These are phyloP conservation scores for Sinohyriopsis cumingii DNA, from an alignment of 2,888 invertebrate genomes.

Conservation along the genomic window DNA sequence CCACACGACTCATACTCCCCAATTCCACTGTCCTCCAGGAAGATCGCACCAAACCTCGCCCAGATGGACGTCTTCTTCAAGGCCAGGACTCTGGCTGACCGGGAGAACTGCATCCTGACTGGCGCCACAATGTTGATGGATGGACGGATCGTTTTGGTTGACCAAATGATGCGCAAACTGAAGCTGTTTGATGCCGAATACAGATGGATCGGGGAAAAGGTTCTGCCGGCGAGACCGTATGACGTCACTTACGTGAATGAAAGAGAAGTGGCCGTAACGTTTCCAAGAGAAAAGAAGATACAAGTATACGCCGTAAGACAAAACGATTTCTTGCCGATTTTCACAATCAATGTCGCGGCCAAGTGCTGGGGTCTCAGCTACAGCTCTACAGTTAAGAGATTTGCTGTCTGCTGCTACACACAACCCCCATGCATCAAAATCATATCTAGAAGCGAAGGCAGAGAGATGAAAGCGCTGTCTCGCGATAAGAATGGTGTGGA, in stretches of 20 bases:
- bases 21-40: conserved; percentile 15
- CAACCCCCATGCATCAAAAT: conserved; percentile 45
- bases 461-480: conserved; percentile 35
- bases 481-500: conserved; percentile 40
- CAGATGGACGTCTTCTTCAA: conserved; percentile 42
- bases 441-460: conserved; percentile 40
- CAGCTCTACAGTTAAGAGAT: conserved; percentile 29
- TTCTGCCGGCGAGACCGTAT: conserved; percentile 40
- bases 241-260: conserved; percentile 37
- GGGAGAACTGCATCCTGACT: conserved; percentile 43
- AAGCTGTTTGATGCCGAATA: conserved; percentile 46
- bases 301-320: conserved; percentile 41
- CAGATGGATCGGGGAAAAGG: conserved; percentile 44
- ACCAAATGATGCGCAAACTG: conserved; percentile 42
- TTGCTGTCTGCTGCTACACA: conserved; percentile 45
- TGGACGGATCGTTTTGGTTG: conserved; percentile 33
- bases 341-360: conserved; percentile 39
- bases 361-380: conserved; percentile 44
- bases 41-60: conserved; percentile 29
- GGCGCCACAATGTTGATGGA: conserved; percentile 38
- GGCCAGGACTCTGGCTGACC: conserved; percentile 36
- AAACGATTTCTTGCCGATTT: conserved; percentile 40
- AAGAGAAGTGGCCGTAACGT: conserved; percentile 40
- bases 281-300: conserved; percentile 41
- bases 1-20: not conserved